Percentiles rank a stretch among this genome's conserved stretches.
phyloP scores from a whole-genome alignment of 2,797 vertebrate genomes.

The Cichlasoma orientale region DNA sequence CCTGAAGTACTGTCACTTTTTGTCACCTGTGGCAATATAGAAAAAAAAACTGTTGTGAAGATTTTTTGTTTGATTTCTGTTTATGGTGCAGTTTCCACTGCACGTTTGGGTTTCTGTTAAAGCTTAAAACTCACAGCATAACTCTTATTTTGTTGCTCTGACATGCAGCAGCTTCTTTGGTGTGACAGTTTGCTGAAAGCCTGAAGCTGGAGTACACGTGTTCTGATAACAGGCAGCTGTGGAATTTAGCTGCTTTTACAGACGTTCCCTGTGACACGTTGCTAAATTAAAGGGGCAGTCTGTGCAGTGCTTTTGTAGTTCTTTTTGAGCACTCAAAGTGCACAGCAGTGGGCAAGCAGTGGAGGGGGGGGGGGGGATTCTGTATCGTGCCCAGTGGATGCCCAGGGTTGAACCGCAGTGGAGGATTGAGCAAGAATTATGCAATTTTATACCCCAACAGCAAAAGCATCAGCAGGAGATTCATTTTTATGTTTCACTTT shows the following conservation, averaged over 20 bases:
- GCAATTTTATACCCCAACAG: background rate
- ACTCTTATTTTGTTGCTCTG: conserved; percentile 20
- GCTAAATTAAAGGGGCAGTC: background rate
- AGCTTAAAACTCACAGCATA: background rate
- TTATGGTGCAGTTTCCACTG: conserved; percentile 33
- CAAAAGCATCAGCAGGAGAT: background rate
- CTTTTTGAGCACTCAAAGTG: background rate
- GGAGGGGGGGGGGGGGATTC: background rate
- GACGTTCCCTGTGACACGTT: background rate
- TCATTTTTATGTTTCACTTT: conserved; percentile 5
- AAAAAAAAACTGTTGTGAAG: background rate
- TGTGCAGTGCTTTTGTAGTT: background rate
- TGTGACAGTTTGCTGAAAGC: background rate
- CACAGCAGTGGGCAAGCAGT: background rate
- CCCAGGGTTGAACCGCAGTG: background rate
- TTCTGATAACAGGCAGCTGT: background rate
- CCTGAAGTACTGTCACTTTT: conserved; percentile 9
- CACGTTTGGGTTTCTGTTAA: conserved; percentile 2
- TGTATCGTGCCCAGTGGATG: no score
- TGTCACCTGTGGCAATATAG: conserved; percentile 3
- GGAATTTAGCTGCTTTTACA: background rate
- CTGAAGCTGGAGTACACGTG: background rate
- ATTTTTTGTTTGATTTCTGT: conserved; percentile 14
- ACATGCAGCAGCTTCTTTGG: background rate
- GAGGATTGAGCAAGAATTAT: background rate